A percentile compares a stretch with the other conserved stretches of the same genome.
phyloP scores from a whole-genome alignment of 2,888 invertebrate species.

The Nebria salina region DNA sequence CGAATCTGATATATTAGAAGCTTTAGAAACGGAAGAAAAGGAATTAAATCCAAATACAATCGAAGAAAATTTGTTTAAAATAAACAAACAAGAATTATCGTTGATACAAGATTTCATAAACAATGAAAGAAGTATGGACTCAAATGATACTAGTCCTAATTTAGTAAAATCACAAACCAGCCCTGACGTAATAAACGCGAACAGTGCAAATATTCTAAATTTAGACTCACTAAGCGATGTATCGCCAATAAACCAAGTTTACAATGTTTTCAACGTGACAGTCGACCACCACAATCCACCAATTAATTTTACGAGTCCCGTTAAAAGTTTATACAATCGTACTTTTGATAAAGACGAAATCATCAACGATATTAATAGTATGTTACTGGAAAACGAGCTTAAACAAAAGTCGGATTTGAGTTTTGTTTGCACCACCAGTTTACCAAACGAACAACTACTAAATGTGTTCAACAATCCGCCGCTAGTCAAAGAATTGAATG shows the following conservation, averaged over 20 bases:
- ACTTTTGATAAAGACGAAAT: conserved; percentile 34
- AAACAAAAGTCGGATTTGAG: conserved; percentile 11
- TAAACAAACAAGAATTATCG: conserved; percentile 22
- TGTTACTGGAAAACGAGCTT: conserved; percentile 24
- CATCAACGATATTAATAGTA: conserved; percentile 31
- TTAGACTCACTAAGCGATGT: conserved; percentile 12
- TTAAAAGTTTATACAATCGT: conserved; percentile 26
- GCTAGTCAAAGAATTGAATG: conserved; percentile 30
- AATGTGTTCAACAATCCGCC: conserved; percentile 25
- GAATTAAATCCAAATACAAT: not conserved
- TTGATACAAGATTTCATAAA: conserved; percentile 37
- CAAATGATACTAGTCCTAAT: not conserved
- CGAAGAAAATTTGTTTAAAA: conserved; percentile 8
- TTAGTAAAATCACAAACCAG: conserved; percentile 2
- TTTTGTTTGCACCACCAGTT: conserved; percentile 30
- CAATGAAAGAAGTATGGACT: conserved; percentile 32
- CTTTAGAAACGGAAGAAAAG: conserved; percentile 3
- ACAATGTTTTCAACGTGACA: conserved; percentile 60
- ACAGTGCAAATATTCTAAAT: conserved; percentile 15
- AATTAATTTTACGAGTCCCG: conserved; percentile 26
- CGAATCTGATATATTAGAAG: not conserved
- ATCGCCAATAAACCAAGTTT: conserved; percentile 55
- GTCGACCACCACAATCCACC: conserved; percentile 52
- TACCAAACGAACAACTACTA: conserved; percentile 22
- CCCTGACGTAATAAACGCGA: not conserved